phyloP scores from a whole-genome alignment of 2,888 invertebrate genomes.

The Lithodes maja region DNA sequence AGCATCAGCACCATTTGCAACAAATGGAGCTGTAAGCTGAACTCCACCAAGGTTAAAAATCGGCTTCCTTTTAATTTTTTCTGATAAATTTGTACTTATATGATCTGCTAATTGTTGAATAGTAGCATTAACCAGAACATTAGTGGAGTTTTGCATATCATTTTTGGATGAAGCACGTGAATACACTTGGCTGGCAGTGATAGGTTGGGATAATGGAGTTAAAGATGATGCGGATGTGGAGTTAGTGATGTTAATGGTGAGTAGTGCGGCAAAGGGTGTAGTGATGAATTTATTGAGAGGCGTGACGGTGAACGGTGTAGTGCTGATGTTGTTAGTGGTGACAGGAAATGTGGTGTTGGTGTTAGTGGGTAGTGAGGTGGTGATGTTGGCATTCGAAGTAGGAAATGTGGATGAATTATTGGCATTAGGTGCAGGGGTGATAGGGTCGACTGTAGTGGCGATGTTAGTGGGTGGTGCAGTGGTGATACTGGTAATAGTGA shows the following conservation, averaged over 20 bases:
- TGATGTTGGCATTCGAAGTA: background rate
- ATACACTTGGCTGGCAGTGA: too few relatives aligned
- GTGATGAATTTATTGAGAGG: background rate
- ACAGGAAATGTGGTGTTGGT: background rate
- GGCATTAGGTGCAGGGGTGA: background rate
- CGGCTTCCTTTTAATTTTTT: too few relatives aligned
- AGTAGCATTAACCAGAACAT: too few relatives aligned
- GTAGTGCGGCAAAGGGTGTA: background rate
- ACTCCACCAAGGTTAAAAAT: too few relatives aligned
- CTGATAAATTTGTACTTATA: too few relatives aligned
- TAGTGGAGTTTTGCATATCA: too few relatives aligned
- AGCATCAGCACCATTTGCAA: too few relatives aligned
- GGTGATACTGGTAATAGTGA: background rate
- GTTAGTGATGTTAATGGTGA: background rate
- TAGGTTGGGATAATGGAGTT: background rate
- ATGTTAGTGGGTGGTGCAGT: background rate
- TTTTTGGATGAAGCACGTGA: too few relatives aligned
- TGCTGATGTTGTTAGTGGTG: conserved; percentile 1
- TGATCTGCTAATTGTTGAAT: too few relatives aligned
- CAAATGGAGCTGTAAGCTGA: too few relatives aligned
- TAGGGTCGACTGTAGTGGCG: background rate
- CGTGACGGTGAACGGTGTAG: background rate
- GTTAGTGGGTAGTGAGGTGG: background rate
- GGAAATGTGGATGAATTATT: too few relatives aligned
- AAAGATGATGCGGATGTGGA: background rate